Base-by-base conservation (phyloP, 1,140 invertebrate species). In the Euglossa dilemma region DNA sequence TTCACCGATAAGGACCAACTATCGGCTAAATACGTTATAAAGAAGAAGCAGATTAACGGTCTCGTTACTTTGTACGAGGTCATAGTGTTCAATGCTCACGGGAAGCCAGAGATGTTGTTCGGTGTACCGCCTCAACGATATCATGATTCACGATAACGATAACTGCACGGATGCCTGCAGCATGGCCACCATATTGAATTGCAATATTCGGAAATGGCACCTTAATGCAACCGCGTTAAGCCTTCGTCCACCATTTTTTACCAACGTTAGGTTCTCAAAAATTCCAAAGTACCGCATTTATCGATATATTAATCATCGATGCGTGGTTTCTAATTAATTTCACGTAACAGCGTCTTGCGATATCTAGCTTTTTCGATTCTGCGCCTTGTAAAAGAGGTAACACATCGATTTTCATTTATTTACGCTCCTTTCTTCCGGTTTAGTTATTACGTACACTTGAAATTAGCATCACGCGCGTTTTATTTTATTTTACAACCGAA, bases 101-200 rank as follows among this genome's bases (percentile, higher is more conserved):
- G 74, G 80, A 71, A 76, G 57, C 75, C 23, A 64, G 76, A 59
- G 74, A 82, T 74, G 61, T 78, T 78, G 78, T 83, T 45, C 83
- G 57, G 74, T 71, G 57, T 64, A 72, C 71, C 71, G 78, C 77
- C 54, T 75, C 64, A 36, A 76, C 83, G 70, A 88, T 88, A 87
- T 80, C 82, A 59, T 88, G 86, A 88, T 71, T 88, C 82, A 85
- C 83, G 74, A 61, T 88, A 88, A 88, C 86, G 86, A 81, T 88
- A 87, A 88, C 83, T 87, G 87, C 83, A 50, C 63, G 83, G 74
- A 88, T 85, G 69, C 77, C 28, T 47, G 61, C 69, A 79, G 77
- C 67, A 76, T 47, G 69, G 61, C 50, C 73, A 77, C 69, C 72
- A 63, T 84, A 88, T 87, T 87, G 86, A 88, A 88, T 87, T 64